phyloP scores from a whole-genome alignment of 2,888 invertebrate genomes.

The Protodeltote pygarga region DNA sequence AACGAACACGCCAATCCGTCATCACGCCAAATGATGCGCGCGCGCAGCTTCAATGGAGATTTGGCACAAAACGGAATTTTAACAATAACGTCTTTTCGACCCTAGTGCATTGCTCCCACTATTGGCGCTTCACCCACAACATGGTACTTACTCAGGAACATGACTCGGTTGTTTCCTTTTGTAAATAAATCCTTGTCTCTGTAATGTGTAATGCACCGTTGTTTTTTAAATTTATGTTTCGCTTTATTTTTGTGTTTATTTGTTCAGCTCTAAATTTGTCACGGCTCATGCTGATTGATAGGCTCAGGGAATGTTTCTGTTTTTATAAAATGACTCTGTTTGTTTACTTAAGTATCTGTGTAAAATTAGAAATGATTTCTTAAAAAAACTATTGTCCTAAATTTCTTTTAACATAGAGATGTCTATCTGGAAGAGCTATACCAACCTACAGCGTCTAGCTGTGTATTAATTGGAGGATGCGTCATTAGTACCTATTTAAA shows the following conservation, averaged over 20 bases:
- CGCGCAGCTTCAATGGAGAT: slow-evolving; percentile 39
- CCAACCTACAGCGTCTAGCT: too few species aligned
- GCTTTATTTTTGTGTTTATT: slow-evolving; percentile 27
- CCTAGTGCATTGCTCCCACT: slow-evolving; percentile 49
- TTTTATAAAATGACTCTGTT: too few species aligned
- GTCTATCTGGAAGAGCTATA: too few species aligned
- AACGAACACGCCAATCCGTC: slow-evolving; percentile 52
- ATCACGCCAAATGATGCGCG: slow-evolving; percentile 36
- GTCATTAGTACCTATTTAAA: too few species aligned
- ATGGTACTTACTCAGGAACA: slow-evolving; percentile 3
- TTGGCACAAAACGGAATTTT: slow-evolving; percentile 55
- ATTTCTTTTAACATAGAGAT: too few species aligned
- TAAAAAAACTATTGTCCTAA: too few species aligned
- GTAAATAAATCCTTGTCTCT: slow-evolving; percentile 19
- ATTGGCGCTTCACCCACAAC: slow-evolving; percentile 27
- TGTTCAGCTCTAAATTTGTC: slow-evolving; percentile 26
- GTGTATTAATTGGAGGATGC: too few species aligned
- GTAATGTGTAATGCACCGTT: slow-evolving; percentile 10
- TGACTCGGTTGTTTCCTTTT: not conserved
- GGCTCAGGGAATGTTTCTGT: slow-evolving; percentile 14
- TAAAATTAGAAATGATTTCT: too few species aligned
- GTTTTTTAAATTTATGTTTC: slow-evolving; percentile 32
- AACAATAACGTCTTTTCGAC: slow-evolving; percentile 56
- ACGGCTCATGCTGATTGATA: slow-evolving; percentile 7
- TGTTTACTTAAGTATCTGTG: too few species aligned